Evolutionary conservation across 1,140 invertebrate species (phyloP).

Genomic region (Cyphomyrmex costatus): DNA sequence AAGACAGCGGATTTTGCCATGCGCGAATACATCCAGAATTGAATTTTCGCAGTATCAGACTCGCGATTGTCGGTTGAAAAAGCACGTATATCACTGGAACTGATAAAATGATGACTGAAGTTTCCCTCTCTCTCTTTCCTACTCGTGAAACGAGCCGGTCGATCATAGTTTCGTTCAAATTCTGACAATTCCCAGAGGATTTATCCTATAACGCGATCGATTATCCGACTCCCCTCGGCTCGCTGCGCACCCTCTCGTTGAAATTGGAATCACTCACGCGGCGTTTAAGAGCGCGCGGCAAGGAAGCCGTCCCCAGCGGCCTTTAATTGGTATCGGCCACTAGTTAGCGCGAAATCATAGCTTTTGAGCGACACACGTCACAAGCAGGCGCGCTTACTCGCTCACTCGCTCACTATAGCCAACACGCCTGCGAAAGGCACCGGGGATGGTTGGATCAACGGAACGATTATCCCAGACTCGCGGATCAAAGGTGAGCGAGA

Average conservation of each 20-base stretch:
- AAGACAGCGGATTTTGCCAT: slow-evolving; percentile 52
- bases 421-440: slow-evolving; percentile 43
- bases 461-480: slow-evolving; percentile 18
- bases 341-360: slow-evolving; percentile 74
- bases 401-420: slow-evolving; percentile 9
- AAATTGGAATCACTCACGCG: slow-evolving; percentile 62
- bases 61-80: slow-evolving; percentile 5
- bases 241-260: slow-evolving; percentile 43
- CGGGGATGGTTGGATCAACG: slow-evolving; percentile 57
- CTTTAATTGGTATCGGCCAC: slow-evolving; percentile 71
- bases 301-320: slow-evolving; percentile 52
- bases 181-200: slow-evolving; percentile 13
- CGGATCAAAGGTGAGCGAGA: slow-evolving; percentile 26
- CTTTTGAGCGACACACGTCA: slow-evolving; percentile 69
- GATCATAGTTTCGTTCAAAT: slow-evolving; percentile 11
- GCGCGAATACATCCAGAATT: slow-evolving; percentile 7
- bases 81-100: background rate
- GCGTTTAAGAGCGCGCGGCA: slow-evolving; percentile 65
- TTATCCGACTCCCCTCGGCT: slow-evolving; percentile 33
- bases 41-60: background rate
- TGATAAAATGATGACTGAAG: slow-evolving; percentile 25
- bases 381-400: slow-evolving; percentile 30
- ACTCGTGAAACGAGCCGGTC: background rate
- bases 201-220: slow-evolving; percentile 17
- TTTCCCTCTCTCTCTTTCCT: background rate